A percentile compares a stretch with the other conserved stretches of the same genome.
phyloP scores from a whole-genome alignment of 2,113 vertebrate species.

The Rattus rattus region DNA sequence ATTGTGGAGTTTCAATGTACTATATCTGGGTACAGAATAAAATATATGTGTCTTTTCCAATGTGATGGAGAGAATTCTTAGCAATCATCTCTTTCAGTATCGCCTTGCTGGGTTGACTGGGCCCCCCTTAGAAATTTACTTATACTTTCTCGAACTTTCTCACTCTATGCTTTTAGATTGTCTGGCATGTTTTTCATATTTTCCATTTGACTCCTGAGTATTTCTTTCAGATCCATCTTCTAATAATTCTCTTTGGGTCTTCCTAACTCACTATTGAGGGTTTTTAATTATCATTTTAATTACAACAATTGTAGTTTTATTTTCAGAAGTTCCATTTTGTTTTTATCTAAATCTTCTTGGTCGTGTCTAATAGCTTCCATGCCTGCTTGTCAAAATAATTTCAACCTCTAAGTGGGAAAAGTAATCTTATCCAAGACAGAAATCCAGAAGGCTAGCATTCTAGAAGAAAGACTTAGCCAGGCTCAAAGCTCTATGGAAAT shows the following conservation, averaged over 20 bases:
- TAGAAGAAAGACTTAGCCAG: background rate
- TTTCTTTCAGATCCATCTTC: background rate
- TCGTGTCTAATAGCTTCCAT: background rate
- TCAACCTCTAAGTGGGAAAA: background rate
- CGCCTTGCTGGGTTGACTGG: background rate
- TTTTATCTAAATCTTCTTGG: background rate
- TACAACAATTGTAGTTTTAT: background rate
- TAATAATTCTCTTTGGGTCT: background rate
- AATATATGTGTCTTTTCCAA: background rate
- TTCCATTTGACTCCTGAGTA: background rate
- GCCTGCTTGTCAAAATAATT: background rate
- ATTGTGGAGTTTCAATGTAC: constrained; percentile 7
- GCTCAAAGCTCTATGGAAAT: constrained; percentile 26
- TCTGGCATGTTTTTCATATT: background rate
- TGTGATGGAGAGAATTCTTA: background rate
- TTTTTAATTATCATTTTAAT: background rate
- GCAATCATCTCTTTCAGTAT: background rate
- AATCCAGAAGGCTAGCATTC: background rate
- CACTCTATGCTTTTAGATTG: background rate
- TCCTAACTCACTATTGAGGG: background rate
- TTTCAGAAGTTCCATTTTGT: background rate
- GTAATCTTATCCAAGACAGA: constrained; percentile 9
- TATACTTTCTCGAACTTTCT: background rate
- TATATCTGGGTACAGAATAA: background rate
- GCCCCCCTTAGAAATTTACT: background rate